Evolutionary conservation across 2,888 invertebrate species (phyloP).

Genomic region (Drosophila nigricruria): DNA sequence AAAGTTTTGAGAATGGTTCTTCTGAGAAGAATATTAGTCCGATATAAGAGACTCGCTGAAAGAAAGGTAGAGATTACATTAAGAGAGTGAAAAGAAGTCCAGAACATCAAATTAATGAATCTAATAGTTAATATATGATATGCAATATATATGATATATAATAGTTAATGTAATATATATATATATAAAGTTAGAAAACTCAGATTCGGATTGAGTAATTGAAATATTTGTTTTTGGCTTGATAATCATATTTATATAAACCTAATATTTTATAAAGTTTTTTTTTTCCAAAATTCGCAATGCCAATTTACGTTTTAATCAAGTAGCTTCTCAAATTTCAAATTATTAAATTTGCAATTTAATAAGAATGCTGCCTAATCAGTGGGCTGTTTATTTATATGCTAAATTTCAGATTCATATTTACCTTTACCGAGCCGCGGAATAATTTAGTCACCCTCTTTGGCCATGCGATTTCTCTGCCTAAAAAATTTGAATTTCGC

Average conservation of each 20-base stretch:
- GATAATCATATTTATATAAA: background rate
- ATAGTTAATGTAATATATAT: too few species aligned
- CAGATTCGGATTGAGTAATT: too few species aligned
- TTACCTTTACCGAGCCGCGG: conserved; percentile 17
- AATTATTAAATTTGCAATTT: conserved; percentile 41
- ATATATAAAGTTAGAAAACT: too few species aligned
- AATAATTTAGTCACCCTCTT: conserved; percentile 20
- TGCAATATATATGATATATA: too few species aligned
- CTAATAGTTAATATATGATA: too few species aligned
- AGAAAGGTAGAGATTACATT: too few species aligned
- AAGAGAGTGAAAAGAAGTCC: too few species aligned
- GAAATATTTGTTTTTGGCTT: background rate
- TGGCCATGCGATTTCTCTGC: conserved; percentile 1
- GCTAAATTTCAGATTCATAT: conserved; percentile 43
- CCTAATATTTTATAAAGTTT: background rate
- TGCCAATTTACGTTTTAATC: conserved; percentile 17
- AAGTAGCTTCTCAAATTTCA: conserved; percentile 36
- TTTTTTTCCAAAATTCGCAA: background rate
- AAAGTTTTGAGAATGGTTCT: too few species aligned
- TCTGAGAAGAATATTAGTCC: too few species aligned
- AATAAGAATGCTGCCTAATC: conserved; percentile 42
- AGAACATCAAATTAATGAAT: too few species aligned
- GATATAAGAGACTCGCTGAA: too few species aligned
- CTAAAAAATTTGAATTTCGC: conserved; percentile 28
- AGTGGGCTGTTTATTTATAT: conserved; percentile 40